Evolutionary conservation across 2,888 invertebrate genomes (phyloP).

Genomic region (Parascotia fuliginaria): DNA sequence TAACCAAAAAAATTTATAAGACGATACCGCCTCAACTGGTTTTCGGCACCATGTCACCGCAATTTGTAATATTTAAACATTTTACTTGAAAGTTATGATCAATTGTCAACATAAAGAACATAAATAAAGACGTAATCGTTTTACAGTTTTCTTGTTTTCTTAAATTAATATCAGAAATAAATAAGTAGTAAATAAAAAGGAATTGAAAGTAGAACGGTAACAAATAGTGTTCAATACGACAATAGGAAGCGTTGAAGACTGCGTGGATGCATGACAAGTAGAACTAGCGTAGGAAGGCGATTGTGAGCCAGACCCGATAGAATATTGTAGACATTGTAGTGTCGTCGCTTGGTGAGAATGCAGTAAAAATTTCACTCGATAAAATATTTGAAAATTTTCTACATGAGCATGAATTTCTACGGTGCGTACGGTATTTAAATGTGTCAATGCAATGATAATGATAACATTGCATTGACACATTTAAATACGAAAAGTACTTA

Average conservation of each 20-base stretch:
- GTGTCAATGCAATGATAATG: too few species aligned
- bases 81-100: constrained; percentile 8
- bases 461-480: too few species aligned
- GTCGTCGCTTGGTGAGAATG: neutral
- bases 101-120: constrained; percentile 20
- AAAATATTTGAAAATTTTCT: too few species aligned
- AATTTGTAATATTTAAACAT: constrained; percentile 27
- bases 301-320: constrained; percentile 42
- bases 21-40: constrained; percentile 19
- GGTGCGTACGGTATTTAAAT: too few species aligned
- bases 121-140: constrained; percentile 13
- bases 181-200: neutral
- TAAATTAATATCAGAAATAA: neutral
- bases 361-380: neutral
- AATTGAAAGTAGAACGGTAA: constrained; percentile 18
- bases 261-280: constrained; percentile 48
- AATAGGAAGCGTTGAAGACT: constrained; percentile 23
- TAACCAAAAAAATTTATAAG: constrained; percentile 35
- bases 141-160: neutral
- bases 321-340: constrained; percentile 8
- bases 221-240: constrained; percentile 16
- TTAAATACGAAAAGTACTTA: too few species aligned
- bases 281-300: constrained; percentile 56
- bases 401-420: too few species aligned
- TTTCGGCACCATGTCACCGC: constrained; percentile 19